phyloP scores from a whole-genome alignment of 2,888 invertebrate genomes.

The Omphaloscelis lunosa region DNA sequence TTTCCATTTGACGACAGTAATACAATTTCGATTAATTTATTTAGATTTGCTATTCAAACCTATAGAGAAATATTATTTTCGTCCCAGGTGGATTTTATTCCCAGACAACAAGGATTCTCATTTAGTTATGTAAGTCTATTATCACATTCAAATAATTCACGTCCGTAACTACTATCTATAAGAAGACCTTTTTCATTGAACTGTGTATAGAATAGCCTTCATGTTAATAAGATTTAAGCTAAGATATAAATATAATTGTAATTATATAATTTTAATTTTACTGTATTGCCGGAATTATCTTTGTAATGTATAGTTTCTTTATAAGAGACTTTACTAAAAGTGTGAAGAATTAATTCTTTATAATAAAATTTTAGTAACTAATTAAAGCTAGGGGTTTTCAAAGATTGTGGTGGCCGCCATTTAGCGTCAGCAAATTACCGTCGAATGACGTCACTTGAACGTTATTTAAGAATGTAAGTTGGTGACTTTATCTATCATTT shows the following conservation, averaged over 20 bases:
- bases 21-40: neutral
- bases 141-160: slow-evolving; percentile 31
- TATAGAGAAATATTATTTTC: neutral
- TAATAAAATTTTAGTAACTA: neutral
- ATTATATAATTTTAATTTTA: slow-evolving; percentile 56
- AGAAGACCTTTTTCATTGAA: slow-evolving; percentile 61
- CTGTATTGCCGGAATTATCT: slow-evolving; percentile 66
- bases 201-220: slow-evolving; percentile 68
- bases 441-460: neutral
- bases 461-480: neutral
- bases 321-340: slow-evolving; percentile 38
- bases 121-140: neutral
- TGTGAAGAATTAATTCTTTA: neutral
- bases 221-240: slow-evolving; percentile 62
- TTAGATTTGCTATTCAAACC: neutral
- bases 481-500: neutral
- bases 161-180: slow-evolving; percentile 26
- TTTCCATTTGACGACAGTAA: neutral
- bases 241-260: slow-evolving; percentile 62
- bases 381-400: neutral
- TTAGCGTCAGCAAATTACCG: neutral
- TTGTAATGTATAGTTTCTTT: slow-evolving; percentile 72
- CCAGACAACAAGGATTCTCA: neutral
- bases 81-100: neutral
- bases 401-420: neutral